phyloP scores from a whole-genome alignment of 92 coral and sea anemone genomes.

The Actinostola sp. region DNA sequence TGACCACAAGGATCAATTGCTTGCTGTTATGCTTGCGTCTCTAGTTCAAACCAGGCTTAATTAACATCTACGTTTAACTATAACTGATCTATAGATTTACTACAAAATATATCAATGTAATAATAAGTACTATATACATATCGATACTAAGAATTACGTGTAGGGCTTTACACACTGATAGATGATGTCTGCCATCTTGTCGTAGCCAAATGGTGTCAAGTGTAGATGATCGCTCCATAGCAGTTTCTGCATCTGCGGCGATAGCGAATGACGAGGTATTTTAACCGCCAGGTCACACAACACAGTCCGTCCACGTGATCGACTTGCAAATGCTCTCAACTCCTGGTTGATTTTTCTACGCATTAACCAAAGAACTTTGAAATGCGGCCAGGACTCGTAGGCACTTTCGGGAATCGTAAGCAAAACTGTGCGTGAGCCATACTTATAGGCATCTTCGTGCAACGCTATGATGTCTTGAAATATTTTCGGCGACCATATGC shows the following conservation, averaged over 20 bases:
- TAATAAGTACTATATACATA: background rate
- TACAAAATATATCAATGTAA: background rate
- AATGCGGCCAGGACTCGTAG: conserved; percentile 94
- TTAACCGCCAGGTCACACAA: conserved; percentile 88
- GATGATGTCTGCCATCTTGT: conserved; percentile 87
- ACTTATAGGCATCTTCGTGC: conserved; percentile 80
- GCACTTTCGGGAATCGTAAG: conserved; percentile 97
- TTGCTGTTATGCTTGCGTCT: too few relatives aligned
- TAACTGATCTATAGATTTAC: too few relatives aligned
- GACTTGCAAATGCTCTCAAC: conserved; percentile 75
- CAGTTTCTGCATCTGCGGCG: conserved; percentile 72
- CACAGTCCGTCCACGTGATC: conserved; percentile 81
- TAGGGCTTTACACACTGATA: conserved; percentile 85
- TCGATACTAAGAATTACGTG: background rate
- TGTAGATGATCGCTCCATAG: conserved; percentile 96
- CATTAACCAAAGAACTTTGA: conserved; percentile 87
- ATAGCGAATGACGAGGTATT: conserved; percentile 80
- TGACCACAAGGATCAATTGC: too few relatives aligned
- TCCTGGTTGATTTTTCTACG: conserved; percentile 81
- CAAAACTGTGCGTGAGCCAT: conserved; percentile 88
- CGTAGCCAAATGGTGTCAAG: conserved; percentile 86
- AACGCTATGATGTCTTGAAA: conserved; percentile 80
- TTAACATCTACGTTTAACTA: too few relatives aligned
- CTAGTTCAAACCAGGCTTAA: too few relatives aligned
- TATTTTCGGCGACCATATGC: conserved; percentile 93